Evolutionary conservation across 2,113 vertebrate genomes (phyloP), one percentile per base, ranked within the genome.

Genomic region (Phalacrocorax carbo): DNA sequence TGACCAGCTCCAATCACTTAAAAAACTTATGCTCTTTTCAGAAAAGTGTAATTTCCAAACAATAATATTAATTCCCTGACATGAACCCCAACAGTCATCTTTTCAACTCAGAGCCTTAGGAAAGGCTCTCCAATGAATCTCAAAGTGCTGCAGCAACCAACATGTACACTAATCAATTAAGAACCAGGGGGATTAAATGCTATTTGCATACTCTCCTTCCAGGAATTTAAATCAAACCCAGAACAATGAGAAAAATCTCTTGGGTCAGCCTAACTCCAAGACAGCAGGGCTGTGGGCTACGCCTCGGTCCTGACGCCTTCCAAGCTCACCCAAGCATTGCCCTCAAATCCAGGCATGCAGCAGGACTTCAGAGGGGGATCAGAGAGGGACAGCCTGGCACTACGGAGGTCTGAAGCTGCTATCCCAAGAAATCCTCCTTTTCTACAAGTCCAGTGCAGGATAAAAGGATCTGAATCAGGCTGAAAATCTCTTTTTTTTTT

Each of bases 151-250:
- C 60, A 88, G 71, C 60, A 78, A 44, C 9, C 66, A 78, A 64
- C 11, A 15, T 0, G 5, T 38, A 60, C 2, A 5, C 11, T 14
- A 11, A 5, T 15, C 64, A 75, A 18, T 48, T 71, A 61, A 58
- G 82, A 88, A 26, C 27, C 23, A 16, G 21, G 19, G 14, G 20
- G 18, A 11, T 13, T 61, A 72, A 86, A n/a, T 23, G 8, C 22
- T 25, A 81, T 16, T 54, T n/a, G 25, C 26, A 60, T 9, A 49
- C 13, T 25, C 38, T 62, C 77, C 83, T 48, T 75, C 15, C 57
- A 71, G 57, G 42, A 77, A 64, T 58, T 90, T 29, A 51, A 81
- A 69, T 14, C n/a, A 70, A 82, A 46, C 6, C 15, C 32, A 78
- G 44, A 48, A 27, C 58, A 77, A 66, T 3, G 16, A 48, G 40